These are phyloP conservation scores for Ciconia maguari DNA, from an alignment of 2,113 vertebrate species.

Conservation along the genomic window DNA sequence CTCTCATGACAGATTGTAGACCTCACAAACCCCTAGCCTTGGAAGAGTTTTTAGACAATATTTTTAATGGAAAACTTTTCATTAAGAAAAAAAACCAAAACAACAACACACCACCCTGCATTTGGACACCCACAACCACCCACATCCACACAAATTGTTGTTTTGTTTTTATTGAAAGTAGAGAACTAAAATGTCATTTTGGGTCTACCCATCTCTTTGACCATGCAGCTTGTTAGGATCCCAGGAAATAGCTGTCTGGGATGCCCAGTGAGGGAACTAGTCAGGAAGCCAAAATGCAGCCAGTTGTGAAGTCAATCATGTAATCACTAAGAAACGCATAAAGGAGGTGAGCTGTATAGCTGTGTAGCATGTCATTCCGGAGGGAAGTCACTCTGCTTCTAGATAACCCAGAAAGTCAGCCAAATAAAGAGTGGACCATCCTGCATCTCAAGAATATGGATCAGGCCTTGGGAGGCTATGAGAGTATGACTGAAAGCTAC, in stretches of 20 bases:
- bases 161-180: not conserved
- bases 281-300: not conserved
- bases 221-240: not conserved
- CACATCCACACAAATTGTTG: not conserved
- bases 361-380: not conserved
- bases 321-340: not conserved
- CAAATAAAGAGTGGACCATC: not conserved
- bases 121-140: not conserved
- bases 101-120: not conserved
- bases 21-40: not conserved
- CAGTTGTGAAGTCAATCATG: not conserved
- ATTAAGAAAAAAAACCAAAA: not conserved
- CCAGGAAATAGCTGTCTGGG: not conserved
- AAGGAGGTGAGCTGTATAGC: not conserved
- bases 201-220: not conserved
- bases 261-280: not conserved
- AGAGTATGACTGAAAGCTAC: not conserved
- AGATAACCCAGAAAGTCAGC: not conserved
- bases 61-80: not conserved
- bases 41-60: not conserved
- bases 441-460: not conserved
- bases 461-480: not conserved
- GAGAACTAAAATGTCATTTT: not conserved
- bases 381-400: not conserved
- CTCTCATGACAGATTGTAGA: not conserved